Evolutionary conservation across 2,797 vertebrate species (phyloP), one percentile per base, ranked within the genome.

Genomic region (Eulemur albifrons): DNA sequence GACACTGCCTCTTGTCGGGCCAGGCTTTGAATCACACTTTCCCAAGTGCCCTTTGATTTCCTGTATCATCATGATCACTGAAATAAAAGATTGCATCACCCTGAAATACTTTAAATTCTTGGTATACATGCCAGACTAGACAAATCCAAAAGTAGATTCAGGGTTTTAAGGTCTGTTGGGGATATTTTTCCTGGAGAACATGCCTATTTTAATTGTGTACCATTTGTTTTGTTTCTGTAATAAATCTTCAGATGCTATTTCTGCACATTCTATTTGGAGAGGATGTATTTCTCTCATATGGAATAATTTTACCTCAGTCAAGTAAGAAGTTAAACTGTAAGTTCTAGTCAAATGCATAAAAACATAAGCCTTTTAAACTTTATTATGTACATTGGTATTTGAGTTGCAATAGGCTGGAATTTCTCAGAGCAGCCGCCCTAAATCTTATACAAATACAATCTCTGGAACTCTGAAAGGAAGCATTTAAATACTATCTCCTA

Each of bases 201-300:
- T 89, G 69, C 45, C 84, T 97, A 94, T 94, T 97, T 97, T 95
- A 95, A 91, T 90, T 95, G 83, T 84, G 69, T 32, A 40, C 43
- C 63, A 88, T 92, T 96, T 94, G 48, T 94, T 97, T 95, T 70
- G 35, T 95, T 95, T 95, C 76, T 94, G n/a, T 85, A 94, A 93
- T 96, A 97, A 97, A 96, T 96, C 82, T 94, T 91, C 57, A 89
- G 61, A 59, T 95, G 80, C 83, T 97, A 96, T 96, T 96, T 95
- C 86, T 96, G 54, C 69, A 89, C 35, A 69, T 91, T 95, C 82
- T 97, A 95, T 95, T 97, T 88, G 45, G 67, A 97, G n/a, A 96
- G 32, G 67, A 83, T 77, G 20, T 54, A 92, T 88, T 96, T 94
- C 54, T 93, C 83, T 96, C 88, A 84, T 2, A 91, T 89, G 67